Evolutionary conservation across 2,797 vertebrate genomes (phyloP).

Genomic region (Bucorvus abyssinicus): DNA sequence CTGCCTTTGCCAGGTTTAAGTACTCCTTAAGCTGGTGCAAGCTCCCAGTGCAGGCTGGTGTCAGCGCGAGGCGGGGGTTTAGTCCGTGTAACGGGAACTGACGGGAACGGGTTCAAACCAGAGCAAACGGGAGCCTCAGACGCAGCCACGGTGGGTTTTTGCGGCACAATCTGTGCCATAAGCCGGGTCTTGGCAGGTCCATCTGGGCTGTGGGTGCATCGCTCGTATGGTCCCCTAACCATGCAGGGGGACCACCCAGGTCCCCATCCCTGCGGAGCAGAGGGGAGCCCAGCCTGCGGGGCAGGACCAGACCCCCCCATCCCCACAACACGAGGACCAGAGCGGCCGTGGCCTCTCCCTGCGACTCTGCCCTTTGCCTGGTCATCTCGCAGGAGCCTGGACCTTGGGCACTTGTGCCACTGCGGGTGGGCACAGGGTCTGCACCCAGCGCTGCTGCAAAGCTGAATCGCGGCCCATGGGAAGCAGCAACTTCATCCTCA

Average conservation of each 20-base stretch:
- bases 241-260: fast-evolving
- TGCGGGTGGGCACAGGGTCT: fast-evolving
- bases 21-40: background rate
- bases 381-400: background rate
- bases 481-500: background rate
- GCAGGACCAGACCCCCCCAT: background rate
- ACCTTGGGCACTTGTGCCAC: background rate
- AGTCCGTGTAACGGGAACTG: fast-evolving
- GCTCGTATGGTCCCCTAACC: fast-evolving
- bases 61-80: background rate
- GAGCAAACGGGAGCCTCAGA: fast-evolving
- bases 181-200: fast-evolving
- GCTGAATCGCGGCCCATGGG: fast-evolving
- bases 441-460: background rate
- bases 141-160: background rate
- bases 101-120: background rate
- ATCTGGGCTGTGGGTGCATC: fast-evolving
- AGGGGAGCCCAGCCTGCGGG: background rate
- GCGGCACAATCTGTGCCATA: background rate
- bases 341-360: background rate
- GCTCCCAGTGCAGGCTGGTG: background rate
- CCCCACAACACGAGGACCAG: fast-evolving
- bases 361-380: fast-evolving
- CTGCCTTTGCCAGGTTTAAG: background rate
- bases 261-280: no score